Conservation (phyloP, 2,888 invertebrate genomes). For the Catocala nupta region DNA sequence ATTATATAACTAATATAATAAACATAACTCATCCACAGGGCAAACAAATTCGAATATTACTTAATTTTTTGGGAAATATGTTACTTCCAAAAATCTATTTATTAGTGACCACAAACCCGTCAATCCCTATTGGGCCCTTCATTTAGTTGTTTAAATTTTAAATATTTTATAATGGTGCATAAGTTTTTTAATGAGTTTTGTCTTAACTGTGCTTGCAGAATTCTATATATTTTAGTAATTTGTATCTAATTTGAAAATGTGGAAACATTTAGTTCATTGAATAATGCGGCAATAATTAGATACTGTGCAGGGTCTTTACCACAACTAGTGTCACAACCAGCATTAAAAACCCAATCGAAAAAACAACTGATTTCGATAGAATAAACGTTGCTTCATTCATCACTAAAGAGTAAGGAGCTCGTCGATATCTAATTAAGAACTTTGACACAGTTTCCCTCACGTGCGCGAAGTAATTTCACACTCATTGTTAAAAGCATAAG, state of each 20-base stretch:
- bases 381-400: conserved; percentile 31
- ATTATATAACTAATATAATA: conserved; percentile 24
- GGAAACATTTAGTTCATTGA: conserved; percentile 11
- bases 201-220: too few relatives aligned
- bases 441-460: conserved; percentile 29
- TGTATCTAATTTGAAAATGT: background rate
- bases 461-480: conserved; percentile 28
- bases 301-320: conserved; percentile 3
- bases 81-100: background rate
- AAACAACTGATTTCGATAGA: conserved; percentile 20
- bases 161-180: too few relatives aligned
- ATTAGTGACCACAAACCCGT: too few relatives aligned
- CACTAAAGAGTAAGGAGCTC: conserved; percentile 17
- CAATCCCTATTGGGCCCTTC: too few relatives aligned
- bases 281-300: background rate
- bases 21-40: conserved; percentile 17
- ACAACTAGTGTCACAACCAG: conserved; percentile 22
- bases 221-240: too few relatives aligned
- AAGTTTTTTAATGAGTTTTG: too few relatives aligned
- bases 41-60: conserved; percentile 13
- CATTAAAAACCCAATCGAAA: conserved; percentile 16
- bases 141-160: too few relatives aligned
- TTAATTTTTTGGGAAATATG: background rate
- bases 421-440: conserved; percentile 32
- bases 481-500: conserved; percentile 32